Percentiles rank a stretch among this genome's conserved stretches.
These are phyloP conservation scores for Resseliella maxima DNA, from an alignment of 2,888 invertebrate species.

Conservation along the genomic window DNA sequence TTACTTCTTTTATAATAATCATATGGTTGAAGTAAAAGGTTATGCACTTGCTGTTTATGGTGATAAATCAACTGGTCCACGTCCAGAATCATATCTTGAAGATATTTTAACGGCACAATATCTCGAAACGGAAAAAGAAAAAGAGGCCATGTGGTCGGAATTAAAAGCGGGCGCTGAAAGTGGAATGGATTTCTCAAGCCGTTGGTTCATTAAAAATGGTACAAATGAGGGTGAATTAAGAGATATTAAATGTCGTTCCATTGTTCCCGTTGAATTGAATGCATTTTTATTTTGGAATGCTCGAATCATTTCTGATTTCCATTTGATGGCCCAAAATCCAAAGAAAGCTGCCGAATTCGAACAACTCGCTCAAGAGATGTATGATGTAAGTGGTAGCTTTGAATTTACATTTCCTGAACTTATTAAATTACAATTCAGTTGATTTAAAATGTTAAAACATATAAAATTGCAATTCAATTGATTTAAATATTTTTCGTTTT, in stretches of 20 bases:
- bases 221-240: constrained; percentile 78
- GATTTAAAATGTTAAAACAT: not conserved
- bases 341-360: constrained; percentile 74
- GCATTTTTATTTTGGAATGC: constrained; percentile 89
- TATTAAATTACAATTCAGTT: not conserved
- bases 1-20: constrained; percentile 84
- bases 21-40: constrained; percentile 74
- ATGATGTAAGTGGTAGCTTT: constrained; percentile 65
- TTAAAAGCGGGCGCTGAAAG: constrained; percentile 92
- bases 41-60: constrained; percentile 80
- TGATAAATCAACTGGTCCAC: constrained; percentile 79
- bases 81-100: constrained; percentile 92
- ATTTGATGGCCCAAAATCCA: constrained; percentile 71
- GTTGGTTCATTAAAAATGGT: constrained; percentile 84
- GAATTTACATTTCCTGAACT: no score
- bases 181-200: constrained; percentile 95
- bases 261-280: constrained; percentile 93
- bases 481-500: not conserved
- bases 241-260: constrained; percentile 80
- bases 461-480: no score
- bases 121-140: constrained; percentile 68
- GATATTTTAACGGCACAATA: constrained; percentile 74
- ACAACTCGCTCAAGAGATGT: constrained; percentile 73
- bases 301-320: constrained; percentile 77
- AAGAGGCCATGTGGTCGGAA: constrained; percentile 79